These are phyloP conservation scores for Lithobates sylvaticus DNA, from an alignment of 2,797 vertebrate genomes.

Conservation along the genomic window DNA sequence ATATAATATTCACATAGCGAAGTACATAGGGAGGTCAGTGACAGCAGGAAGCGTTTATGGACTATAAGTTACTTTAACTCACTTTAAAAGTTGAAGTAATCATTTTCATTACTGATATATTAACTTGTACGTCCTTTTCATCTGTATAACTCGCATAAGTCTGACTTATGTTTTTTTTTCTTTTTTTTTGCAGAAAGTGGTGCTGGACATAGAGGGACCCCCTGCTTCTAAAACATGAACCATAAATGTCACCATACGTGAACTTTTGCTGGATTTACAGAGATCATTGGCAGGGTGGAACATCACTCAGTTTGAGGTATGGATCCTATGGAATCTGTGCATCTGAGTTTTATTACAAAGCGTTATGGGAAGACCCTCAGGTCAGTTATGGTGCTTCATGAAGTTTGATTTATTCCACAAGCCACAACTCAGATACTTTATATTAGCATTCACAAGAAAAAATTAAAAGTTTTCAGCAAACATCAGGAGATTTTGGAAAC, in stretches of 20 bases:
- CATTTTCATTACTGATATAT: neutral
- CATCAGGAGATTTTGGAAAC: no score
- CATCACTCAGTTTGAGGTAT: neutral
- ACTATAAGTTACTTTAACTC: neutral
- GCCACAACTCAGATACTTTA: neutral
- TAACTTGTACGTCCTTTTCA: neutral
- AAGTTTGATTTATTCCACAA: neutral
- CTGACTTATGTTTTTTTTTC: neutral
- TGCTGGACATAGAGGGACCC: conserved; percentile 19
- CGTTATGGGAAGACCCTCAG: neutral
- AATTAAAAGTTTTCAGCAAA: no score
- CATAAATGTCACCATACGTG: conserved; percentile 10
- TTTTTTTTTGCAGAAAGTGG: neutral
- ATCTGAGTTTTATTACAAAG: conserved; percentile 25
- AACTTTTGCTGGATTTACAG: conserved; percentile 2
- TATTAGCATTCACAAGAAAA: no score
- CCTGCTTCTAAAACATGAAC: conserved; percentile 2
- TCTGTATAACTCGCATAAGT: neutral
- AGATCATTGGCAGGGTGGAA: neutral
- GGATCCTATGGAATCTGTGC: conserved; percentile 4
- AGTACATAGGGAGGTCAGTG: neutral
- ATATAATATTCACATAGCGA: neutral
- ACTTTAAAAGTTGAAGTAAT: neutral
- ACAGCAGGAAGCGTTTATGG: conserved; percentile 4
- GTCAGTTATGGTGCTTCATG: neutral